Evolutionary conservation across 2,888 invertebrate species (phyloP).

Genomic region (Scrobipalpa costella): DNA sequence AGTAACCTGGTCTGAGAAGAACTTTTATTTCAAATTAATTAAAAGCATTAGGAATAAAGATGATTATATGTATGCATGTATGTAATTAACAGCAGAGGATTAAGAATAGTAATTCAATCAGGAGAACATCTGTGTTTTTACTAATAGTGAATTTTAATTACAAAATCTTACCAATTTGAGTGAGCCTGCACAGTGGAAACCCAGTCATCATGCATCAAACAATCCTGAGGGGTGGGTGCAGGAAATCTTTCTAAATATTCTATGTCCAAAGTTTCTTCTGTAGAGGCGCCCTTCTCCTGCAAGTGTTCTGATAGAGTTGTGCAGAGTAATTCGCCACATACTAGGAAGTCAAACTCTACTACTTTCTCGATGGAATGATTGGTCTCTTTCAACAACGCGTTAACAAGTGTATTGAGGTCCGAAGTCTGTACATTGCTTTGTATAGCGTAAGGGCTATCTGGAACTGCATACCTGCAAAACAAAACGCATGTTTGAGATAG

Average conservation of each 20-base stretch:
- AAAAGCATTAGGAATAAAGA: no score
- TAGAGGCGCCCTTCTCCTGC: conserved; percentile 86
- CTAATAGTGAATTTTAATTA: neutral
- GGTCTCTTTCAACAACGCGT: conserved; percentile 86
- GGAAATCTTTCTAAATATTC: conserved; percentile 96
- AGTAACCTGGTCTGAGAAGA: no score
- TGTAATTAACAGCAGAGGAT: no score
- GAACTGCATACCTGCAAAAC: conserved; percentile 88
- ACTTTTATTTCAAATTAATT: no score
- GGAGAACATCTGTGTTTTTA: neutral
- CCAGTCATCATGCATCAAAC: conserved; percentile 98
- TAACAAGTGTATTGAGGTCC: conserved; percentile 89
- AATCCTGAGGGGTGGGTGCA: conserved; percentile 95
- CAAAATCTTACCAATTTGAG: conserved; percentile 82
- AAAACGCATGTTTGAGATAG: conserved; percentile 19
- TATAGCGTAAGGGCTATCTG: conserved; percentile 92
- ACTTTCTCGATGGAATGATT: conserved; percentile 56
- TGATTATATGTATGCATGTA: no score
- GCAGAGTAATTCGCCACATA: conserved; percentile 90
- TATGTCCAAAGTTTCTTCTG: conserved; percentile 92
- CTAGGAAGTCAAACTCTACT: conserved; percentile 93
- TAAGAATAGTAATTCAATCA: no score
- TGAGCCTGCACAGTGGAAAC: conserved; percentile 91
- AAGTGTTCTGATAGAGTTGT: conserved; percentile 87
- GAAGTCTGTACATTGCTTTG: conserved; percentile 85